Evolutionary conservation across 2,797 vertebrate species (phyloP), one percentile per base, ranked within the genome.

Genomic region (Dallia pectoralis): DNA sequence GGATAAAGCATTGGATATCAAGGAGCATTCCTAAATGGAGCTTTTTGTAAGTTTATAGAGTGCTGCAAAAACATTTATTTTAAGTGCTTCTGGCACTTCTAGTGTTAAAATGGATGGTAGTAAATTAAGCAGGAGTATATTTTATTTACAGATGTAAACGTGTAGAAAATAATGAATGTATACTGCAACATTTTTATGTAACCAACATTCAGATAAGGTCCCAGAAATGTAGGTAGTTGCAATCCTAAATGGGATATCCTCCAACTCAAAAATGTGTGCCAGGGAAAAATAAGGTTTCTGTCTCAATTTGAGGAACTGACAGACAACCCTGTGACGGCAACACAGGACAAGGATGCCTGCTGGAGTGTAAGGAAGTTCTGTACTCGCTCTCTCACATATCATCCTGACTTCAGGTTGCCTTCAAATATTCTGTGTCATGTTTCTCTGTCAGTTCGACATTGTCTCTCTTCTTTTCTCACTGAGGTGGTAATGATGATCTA

Each of bases 251-350:
- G 53, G 53, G 14, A 29, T 29, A 19, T 63, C 27, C 27, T 63
- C 27, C 16, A 5, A 15, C 61, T 32, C 44, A 36, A 40, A 44
- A 64, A 72, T 49, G 40, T 69, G 68, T 59, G 29, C 67, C 67
- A 33, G 30, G 48, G 75, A 72, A 82, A 62, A 71, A 69, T 78
- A 70, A 74, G 72, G 73, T 77, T 80, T 77, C 82, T 70, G 14
- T 63, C 79, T 87, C 74, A 81, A 81, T 82, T 67, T 65, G 75
- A 79, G 76, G 81, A 59, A 75, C 79, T 83, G 79, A 79, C 79
- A 80, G 78, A 71, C 68, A 79, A 59, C 81, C 76, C 77, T 83
- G 80, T 74, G 71, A 79, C 3, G 36, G 73, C 36, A 73, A 4
- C 74, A 32, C 44, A 59, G 40, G 32, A 67, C 66, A 44, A 19